Percentiles rank a stretch among this genome's conserved stretches.
Conservation (phyloP, 2,113 vertebrate species). For the Lasiurus borealis region DNA sequence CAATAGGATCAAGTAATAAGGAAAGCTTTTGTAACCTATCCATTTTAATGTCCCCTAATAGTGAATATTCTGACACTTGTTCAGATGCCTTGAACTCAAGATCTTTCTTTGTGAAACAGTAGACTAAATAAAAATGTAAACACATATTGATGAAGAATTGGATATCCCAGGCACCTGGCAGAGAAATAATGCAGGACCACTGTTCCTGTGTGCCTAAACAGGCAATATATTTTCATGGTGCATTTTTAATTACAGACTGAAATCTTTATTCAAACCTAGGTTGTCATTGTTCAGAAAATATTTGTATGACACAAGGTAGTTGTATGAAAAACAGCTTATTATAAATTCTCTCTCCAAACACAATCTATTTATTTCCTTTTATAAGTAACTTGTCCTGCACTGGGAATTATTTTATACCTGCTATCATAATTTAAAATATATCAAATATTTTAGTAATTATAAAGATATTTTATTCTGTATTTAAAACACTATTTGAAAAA, state of each 20-base stretch:
- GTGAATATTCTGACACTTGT: background rate
- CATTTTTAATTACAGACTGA: background rate
- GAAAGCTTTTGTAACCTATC: background rate
- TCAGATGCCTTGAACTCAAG: background rate
- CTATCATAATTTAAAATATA: background rate
- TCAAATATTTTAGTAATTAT: background rate
- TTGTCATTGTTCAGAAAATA: slow-evolving; percentile 14
- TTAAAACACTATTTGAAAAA: background rate
- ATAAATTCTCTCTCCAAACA: background rate
- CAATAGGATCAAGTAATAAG: background rate
- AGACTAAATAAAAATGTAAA: background rate
- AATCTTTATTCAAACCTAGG: background rate
- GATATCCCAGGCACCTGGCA: background rate
- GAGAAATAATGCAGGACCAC: background rate
- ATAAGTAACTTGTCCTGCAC: background rate
- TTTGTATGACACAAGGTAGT: background rate
- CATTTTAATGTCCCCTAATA: slow-evolving; percentile 43
- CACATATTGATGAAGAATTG: background rate
- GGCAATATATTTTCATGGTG: background rate
- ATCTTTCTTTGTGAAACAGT: slow-evolving; percentile 1
- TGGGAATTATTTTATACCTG: background rate
- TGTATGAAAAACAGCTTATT: slow-evolving; percentile 21
- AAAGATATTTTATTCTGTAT: background rate
- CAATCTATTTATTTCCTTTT: background rate
- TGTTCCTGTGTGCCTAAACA: background rate